Conservation (phyloP, 1,140 invertebrate genomes). For the Platyscapa corneri region DNA sequence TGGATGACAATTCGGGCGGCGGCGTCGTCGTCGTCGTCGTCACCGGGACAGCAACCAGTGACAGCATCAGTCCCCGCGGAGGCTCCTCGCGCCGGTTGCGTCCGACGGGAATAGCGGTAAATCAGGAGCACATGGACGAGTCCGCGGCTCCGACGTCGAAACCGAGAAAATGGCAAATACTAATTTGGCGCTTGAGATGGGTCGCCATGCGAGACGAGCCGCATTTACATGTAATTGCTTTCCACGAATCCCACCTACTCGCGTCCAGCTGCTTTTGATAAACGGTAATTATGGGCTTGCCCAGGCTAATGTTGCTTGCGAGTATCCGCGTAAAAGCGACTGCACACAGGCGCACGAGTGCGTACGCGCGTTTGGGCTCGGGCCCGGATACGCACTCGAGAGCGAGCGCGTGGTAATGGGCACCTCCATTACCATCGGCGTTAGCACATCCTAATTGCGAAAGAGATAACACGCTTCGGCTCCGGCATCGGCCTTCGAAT, state of each 20-base stretch:
- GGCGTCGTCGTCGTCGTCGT: background rate
- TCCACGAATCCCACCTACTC: conserved; percentile 71
- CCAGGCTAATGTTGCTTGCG: conserved; percentile 68
- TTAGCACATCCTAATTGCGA: background rate
- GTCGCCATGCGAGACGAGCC: conserved; percentile 68
- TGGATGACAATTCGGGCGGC: no score
- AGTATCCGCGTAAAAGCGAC: conserved; percentile 54
- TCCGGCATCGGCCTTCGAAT: no score
- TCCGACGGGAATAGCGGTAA: background rate
- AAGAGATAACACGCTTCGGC: background rate
- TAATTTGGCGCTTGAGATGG: conserved; percentile 68
- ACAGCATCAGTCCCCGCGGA: background rate
- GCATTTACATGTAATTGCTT: conserved; percentile 73
- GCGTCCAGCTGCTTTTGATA: conserved; percentile 72
- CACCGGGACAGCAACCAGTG: background rate
- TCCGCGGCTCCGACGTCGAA: conserved; percentile 24
- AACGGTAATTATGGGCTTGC: conserved; percentile 70
- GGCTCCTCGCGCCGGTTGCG: no score
- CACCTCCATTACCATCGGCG: background rate
- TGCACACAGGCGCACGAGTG: background rate
- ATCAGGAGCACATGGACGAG: background rate
- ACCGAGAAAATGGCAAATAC: conserved; percentile 63
- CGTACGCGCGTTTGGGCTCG: no score
- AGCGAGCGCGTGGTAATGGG: background rate
- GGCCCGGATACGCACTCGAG: background rate